These are phyloP conservation scores for Capreolus pygargus DNA, from an alignment of 2,113 vertebrate genomes.

Conservation along the genomic window DNA sequence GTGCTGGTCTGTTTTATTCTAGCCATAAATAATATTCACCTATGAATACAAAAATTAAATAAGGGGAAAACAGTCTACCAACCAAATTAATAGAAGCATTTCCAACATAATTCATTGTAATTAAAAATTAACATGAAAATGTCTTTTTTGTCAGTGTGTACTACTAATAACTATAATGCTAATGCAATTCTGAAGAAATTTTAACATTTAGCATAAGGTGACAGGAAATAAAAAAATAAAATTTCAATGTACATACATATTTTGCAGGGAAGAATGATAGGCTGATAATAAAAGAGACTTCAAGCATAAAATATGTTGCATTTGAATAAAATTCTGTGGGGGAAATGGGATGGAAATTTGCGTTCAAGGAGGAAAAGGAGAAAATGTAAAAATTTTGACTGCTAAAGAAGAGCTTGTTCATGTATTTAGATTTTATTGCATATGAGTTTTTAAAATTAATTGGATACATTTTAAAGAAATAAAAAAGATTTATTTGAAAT, in stretches of 20 bases:
- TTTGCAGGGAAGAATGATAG: slow-evolving; percentile 6
- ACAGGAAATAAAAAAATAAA: slow-evolving; percentile 3
- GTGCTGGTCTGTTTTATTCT: slow-evolving; percentile 21
- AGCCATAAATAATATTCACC: slow-evolving; percentile 18
- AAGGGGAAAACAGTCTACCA: neutral
- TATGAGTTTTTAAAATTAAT: neutral
- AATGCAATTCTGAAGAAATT: slow-evolving; percentile 21
- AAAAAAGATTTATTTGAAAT: neutral
- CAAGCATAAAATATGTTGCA: neutral
- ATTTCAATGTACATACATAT: neutral
- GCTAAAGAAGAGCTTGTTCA: neutral
- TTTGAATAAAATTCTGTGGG: slow-evolving; percentile 18
- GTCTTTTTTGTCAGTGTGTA: neutral
- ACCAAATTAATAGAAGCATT: slow-evolving; percentile 48
- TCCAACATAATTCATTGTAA: neutral
- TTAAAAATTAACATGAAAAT: neutral
- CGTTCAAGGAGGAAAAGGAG: neutral
- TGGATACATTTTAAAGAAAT: slow-evolving; percentile 4
- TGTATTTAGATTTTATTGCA: slow-evolving; percentile 2
- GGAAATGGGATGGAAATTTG: neutral
- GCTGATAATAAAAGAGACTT: neutral
- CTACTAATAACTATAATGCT: neutral
- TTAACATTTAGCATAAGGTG: neutral
- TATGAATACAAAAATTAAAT: neutral
- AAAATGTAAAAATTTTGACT: neutral